Base-by-base conservation (phyloP, 2,888 invertebrate species). In the Romanomermis culicivorax region DNA sequence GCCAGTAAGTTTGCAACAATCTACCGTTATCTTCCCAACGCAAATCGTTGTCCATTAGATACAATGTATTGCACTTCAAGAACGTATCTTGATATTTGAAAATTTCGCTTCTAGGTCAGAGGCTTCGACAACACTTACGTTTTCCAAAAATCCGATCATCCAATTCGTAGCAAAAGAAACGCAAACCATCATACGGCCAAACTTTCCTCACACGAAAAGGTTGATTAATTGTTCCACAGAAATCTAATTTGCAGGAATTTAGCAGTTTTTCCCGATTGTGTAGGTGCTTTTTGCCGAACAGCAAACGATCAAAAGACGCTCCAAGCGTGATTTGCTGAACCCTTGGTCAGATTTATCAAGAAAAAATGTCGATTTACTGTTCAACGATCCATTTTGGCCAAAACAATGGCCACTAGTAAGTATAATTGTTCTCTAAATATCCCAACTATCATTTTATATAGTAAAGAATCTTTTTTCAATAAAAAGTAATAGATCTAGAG, bases 331-430 rank as follows among this genome's bases (percentile, higher is more conserved):
- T 70, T 77, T 80, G 59, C 75, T 78, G 61, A 70, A 75, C n/a
- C 71, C 75, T 65, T 73, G 70, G 3, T 17, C 45, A 23, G 47
- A 45, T 7, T 17, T 7, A 14, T 25, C 26, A 25, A 49, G n/a
- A 14, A 14, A 23, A 11, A 29, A 30, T 30, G 42, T 53, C 11
- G 58, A 56, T 24, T 2, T 55, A 11, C 55, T 60, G 52, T 70
- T 85, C 60, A 82, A 82, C 68, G 91, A 91, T 74, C 85, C 84
- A 30, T 81, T 83, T 72, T 93, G 91, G 91, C 79, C 82, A 36
- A 80, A 81, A 63, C 89, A 88, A 88, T 93, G 91, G 91, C 91
- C 91, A 74, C 75, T 93, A 79, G 89, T 89, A 76, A 80, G 85
- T 23, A 29, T 52, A 29, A 36, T 42, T 43, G 50, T 36, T 29